These are phyloP conservation scores for Ceratina australensis DNA, from an alignment of 1,140 invertebrate species.

Conservation along the genomic window DNA sequence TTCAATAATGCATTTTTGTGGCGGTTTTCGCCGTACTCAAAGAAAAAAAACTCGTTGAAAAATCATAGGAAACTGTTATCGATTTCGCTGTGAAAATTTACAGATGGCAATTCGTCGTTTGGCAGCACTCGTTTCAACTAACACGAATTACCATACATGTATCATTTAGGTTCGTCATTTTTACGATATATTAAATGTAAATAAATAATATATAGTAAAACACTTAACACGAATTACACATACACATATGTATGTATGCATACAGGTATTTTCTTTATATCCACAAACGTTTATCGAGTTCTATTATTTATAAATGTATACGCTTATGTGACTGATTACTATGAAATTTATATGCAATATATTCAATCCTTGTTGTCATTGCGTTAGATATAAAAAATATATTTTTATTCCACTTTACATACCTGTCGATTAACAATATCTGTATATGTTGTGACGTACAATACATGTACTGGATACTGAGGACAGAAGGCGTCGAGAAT, in stretches of 20 bases:
- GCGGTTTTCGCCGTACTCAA: neutral
- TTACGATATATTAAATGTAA: conserved; percentile 59
- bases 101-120: conserved; percentile 20
- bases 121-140: conserved; percentile 38
- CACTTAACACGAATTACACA: conserved; percentile 20
- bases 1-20: conserved; percentile 47
- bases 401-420: conserved; percentile 34
- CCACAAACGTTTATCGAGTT: conserved; percentile 40
- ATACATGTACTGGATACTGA: no score
- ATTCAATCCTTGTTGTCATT: conserved; percentile 21
- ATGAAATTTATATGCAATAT: conserved; percentile 39
- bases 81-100: conserved; percentile 36
- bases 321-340: conserved; percentile 2
- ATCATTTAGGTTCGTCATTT: conserved; percentile 44
- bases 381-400: neutral
- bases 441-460: no score
- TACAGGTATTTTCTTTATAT: conserved; percentile 50
- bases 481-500: no score
- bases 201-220: conserved; percentile 47
- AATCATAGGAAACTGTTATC: conserved; percentile 29
- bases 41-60: neutral
- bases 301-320: conserved; percentile 32
- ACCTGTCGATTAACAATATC: neutral
- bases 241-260: conserved; percentile 26
- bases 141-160: conserved; percentile 5